Conservation (phyloP, 1,140 invertebrate species). For the Apis dorsata region DNA sequence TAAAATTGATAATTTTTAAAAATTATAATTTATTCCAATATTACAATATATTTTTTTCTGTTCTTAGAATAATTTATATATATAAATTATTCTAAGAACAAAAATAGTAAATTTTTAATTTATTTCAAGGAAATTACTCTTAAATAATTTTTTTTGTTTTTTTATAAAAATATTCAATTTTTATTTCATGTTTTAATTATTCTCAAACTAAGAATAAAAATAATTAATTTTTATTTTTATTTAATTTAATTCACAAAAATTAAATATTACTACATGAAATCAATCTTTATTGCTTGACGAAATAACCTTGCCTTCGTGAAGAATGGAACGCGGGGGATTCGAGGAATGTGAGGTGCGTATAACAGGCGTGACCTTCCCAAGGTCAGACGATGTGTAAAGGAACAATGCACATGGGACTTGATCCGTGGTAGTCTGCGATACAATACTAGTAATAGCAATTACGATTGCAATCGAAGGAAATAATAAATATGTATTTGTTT, state of each 20-base stretch:
- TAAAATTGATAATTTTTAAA: background rate
- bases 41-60: no score
- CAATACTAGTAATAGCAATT: slow-evolving; percentile 34
- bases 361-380: slow-evolving; percentile 74
- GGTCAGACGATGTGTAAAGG: slow-evolving; percentile 65
- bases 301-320: slow-evolving; percentile 27
- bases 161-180: background rate
- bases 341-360: slow-evolving; percentile 55
- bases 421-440: slow-evolving; percentile 36
- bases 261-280: background rate
- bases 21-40: background rate
- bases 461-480: slow-evolving; percentile 13
- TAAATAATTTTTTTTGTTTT: background rate
- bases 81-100: background rate
- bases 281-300: slow-evolving; percentile 40
- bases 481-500: no score
- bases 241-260: background rate
- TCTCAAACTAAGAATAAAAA: rapidly evolving
- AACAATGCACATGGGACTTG: slow-evolving; percentile 68
- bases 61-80: no score
- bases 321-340: slow-evolving; percentile 53
- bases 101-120: background rate
- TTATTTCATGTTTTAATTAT: background rate
- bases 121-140: background rate
- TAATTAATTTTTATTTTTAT: background rate